Percentiles rank a stretch among this genome's conserved stretches.
Conservation (phyloP, 2,888 invertebrate species). For the Drosophila flavopinicola region DNA sequence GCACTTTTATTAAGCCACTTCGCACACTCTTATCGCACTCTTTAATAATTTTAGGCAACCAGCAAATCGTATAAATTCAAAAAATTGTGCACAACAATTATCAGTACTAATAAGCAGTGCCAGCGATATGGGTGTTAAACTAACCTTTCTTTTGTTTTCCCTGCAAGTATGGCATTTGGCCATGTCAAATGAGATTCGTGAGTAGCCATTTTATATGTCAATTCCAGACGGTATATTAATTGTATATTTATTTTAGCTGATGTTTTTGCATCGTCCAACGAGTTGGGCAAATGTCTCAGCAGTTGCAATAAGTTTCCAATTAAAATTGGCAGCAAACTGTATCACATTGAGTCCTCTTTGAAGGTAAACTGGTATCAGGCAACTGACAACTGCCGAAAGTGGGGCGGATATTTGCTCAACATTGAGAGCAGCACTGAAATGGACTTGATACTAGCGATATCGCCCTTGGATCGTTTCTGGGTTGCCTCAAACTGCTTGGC, state of each 20-base stretch:
- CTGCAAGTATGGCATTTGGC: conserved; percentile 14
- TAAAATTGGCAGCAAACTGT: conserved; percentile 26
- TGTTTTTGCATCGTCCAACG: not conserved
- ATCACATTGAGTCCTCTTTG: conserved; percentile 1
- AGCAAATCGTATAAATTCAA: conserved; percentile 10
- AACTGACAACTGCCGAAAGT: conserved; percentile 21
- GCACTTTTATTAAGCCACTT: not conserved
- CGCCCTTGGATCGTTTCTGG: conserved; percentile 17
- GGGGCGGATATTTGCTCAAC: conserved; percentile 36
- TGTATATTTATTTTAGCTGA: conserved; percentile 7
- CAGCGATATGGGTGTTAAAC: conserved; percentile 16
- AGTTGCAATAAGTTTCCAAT: conserved; percentile 10
- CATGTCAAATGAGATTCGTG: conserved; percentile 8
- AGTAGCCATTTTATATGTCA: conserved; percentile 1
- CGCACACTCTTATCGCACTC: not conserved
- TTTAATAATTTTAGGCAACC: not conserved
- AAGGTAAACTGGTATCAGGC: conserved; percentile 32
- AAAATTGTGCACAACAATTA: no score
- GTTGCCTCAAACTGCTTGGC: conserved; percentile 26
- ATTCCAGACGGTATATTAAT: not conserved
- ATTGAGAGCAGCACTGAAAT: conserved; percentile 34
- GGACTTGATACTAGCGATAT: conserved; percentile 11
- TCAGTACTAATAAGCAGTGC: conserved; percentile 1
- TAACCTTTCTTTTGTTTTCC: conserved; percentile 6
- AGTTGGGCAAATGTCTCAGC: conserved; percentile 5